Evolutionary conservation across 1,140 invertebrate genomes (phyloP).

Genomic region (Diabrotica virgifera): DNA sequence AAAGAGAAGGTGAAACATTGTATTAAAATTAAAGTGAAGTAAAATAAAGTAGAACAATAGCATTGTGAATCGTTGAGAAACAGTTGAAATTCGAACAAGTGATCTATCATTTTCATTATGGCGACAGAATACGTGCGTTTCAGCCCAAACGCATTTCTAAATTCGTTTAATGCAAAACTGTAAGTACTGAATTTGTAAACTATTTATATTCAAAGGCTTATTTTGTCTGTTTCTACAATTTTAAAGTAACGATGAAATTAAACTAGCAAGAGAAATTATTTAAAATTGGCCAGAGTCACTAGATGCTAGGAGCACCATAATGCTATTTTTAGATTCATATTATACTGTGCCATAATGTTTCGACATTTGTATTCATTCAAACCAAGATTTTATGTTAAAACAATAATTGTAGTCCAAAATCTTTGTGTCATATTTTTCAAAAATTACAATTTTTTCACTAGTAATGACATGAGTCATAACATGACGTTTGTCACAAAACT

Average conservation of each 20-base stretch:
- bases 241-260: background rate
- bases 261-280: background rate
- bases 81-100: constrained; percentile 33
- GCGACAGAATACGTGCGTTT: constrained; percentile 37
- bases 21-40: constrained; percentile 12
- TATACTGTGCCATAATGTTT: background rate
- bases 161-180: constrained; percentile 47
- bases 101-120: constrained; percentile 37
- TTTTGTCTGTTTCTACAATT: background rate
- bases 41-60: constrained; percentile 4
- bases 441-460: background rate
- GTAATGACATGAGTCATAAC: background rate
- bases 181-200: constrained; percentile 36
- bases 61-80: constrained; percentile 20
- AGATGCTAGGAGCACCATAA: background rate
- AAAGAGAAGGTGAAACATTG: background rate
- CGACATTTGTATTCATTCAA: background rate
- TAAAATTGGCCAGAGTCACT: background rate
- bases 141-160: constrained; percentile 36
- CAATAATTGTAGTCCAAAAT: background rate
- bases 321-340: background rate
- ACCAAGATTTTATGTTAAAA: background rate
- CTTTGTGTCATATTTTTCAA: background rate
- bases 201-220: constrained; percentile 8
- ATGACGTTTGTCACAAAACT: too few relatives aligned